Percentiles rank a stretch among this genome's conserved stretches.
Conservation (phyloP, 2,888 invertebrate species). For the Eristalis tenax region DNA sequence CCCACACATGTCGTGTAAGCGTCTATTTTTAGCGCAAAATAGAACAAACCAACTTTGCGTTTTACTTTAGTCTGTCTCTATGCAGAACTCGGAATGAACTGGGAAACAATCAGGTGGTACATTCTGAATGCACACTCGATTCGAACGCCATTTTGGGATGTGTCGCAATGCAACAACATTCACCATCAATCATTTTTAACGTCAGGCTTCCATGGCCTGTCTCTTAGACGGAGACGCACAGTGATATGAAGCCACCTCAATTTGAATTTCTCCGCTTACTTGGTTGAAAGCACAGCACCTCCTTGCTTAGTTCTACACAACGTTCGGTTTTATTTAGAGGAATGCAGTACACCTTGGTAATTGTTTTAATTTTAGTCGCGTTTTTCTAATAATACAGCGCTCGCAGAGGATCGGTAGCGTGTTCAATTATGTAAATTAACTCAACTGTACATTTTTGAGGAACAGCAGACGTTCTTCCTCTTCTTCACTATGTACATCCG, state of each 20-base stretch:
- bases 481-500: background rate
- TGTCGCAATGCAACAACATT: background rate
- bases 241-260: too few species aligned
- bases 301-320: background rate
- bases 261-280: background rate
- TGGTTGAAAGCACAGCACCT: background rate
- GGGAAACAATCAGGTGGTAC: background rate
- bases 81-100: background rate
- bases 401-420: background rate
- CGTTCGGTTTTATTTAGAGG: background rate
- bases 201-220: too few species aligned
- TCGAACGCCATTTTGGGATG: background rate
- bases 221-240: too few species aligned
- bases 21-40: slow-evolving; percentile 45
- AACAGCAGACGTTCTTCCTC: background rate
- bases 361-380: background rate
- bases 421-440: background rate
- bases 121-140: background rate
- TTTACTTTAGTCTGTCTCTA: background rate
- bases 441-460: background rate
- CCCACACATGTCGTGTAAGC: slow-evolving; percentile 42
- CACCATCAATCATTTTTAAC: too few species aligned
- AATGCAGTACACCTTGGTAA: background rate
- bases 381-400: background rate
- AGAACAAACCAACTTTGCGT: slow-evolving; percentile 26